These are phyloP conservation scores for Pholis gunnellus DNA, from an alignment of 2,113 vertebrate genomes.

Conservation along the genomic window DNA sequence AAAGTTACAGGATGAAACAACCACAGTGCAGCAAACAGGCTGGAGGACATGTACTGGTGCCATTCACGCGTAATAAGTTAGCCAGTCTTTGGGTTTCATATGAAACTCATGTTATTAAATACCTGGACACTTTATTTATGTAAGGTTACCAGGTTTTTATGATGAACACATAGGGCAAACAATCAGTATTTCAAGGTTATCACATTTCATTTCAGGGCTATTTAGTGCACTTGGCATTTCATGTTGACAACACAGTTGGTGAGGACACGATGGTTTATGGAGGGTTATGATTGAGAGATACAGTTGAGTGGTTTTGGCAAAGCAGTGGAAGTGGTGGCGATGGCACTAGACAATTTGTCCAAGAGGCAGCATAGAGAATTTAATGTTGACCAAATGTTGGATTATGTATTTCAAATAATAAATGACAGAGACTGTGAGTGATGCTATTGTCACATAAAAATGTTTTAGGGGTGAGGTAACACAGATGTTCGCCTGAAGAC, in stretches of 20 bases:
- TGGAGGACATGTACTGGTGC: background rate
- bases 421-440: slow-evolving; percentile 1
- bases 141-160: slow-evolving; percentile 7
- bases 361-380: slow-evolving; percentile 9
- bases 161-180: slow-evolving; percentile 12
- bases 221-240: slow-evolving; percentile 45
- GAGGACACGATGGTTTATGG: slow-evolving; percentile 53
- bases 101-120: background rate
- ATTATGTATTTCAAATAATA: slow-evolving; percentile 17
- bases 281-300: slow-evolving; percentile 21
- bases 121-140: slow-evolving; percentile 19
- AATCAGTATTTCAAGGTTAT: slow-evolving; percentile 42
- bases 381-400: slow-evolving; percentile 28
- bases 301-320: slow-evolving; percentile 45
- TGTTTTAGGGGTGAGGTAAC: background rate
- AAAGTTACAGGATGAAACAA: slow-evolving; percentile 45
- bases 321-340: slow-evolving; percentile 6
- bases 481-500: background rate
- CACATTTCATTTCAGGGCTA: slow-evolving; percentile 4
- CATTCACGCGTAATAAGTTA: slow-evolving; percentile 23
- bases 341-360: slow-evolving; percentile 32
- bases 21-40: slow-evolving; percentile 38
- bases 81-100: slow-evolving; percentile 7
- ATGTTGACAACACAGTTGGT: slow-evolving; percentile 50
- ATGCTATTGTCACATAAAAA: background rate